A percentile compares a stretch with the other conserved stretches of the same genome.
phyloP scores from a whole-genome alignment of 2,888 invertebrate genomes.

The Leucophenga montana region DNA sequence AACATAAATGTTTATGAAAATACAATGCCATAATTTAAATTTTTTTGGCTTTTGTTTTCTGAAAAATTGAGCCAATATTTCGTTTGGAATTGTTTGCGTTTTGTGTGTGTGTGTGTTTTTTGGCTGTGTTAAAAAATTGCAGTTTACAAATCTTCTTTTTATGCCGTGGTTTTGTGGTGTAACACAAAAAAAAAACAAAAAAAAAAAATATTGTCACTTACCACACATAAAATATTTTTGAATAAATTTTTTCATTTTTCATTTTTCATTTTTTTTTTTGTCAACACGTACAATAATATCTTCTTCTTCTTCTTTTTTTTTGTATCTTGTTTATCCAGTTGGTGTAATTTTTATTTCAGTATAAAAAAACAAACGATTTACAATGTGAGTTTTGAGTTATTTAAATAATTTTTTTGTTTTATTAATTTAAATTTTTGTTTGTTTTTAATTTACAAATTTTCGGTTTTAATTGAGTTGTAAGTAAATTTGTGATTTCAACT shows the following conservation, averaged over 20 bases:
- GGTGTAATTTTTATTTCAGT: background rate
- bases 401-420: conserved; percentile 26
- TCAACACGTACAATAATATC: conserved; percentile 3
- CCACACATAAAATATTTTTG: conserved; percentile 48
- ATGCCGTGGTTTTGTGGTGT: background rate
- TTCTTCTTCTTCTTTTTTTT: too few species aligned
- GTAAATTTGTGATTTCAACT: conserved; percentile 44
- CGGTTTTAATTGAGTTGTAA: conserved; percentile 38
- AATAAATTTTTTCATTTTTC: background rate
- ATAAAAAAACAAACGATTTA: conserved; percentile 23
- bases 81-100: background rate
- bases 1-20: too few species aligned
- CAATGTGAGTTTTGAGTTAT: conserved; percentile 26
- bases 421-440: conserved; percentile 42
- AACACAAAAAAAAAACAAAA: conserved; percentile 54
- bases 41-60: too few species aligned
- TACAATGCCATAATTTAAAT: too few species aligned
- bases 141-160: conserved; percentile 1
- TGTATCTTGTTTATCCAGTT: conserved; percentile 12
- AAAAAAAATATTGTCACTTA: conserved; percentile 63
- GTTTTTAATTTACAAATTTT: conserved; percentile 45
- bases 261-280: conserved; percentile 29
- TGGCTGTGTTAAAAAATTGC: conserved; percentile 2
- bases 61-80: background rate
- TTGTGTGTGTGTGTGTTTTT: conserved; percentile 12